Evolutionary conservation across 2,797 vertebrate species (phyloP), one percentile per base, ranked within the genome.

Genomic region (Pangasius djambal): DNA sequence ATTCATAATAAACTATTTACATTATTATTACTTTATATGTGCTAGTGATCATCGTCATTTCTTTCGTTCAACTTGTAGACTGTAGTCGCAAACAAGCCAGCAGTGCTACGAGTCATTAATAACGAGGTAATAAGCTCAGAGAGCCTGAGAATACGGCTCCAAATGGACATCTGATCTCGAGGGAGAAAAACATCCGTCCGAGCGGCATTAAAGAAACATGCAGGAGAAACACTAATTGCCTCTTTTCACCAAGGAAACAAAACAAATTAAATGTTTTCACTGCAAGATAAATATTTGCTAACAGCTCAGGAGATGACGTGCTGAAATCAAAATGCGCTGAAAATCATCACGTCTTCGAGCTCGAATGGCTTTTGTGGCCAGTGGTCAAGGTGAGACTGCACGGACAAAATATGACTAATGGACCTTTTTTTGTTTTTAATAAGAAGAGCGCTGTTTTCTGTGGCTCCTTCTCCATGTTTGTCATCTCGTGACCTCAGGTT

Each of bases 201-300:
- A 87, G 79, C 83, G 63, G 83, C 87, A 92, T 93, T 92, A 93
- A 92, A 92, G 89, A 93, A 92, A 91, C 90, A 92, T 91, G 90
- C 88, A 16, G 61, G 65, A 89, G 90, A 75, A 83, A 91, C 86
- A 59, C 92, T 89, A 92, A 92, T 92, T 91, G 85, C 85, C 87
- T 92, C 89, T 91, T 90, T 81, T 87, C 50, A 57, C 77, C 16
- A n/a, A 67, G 48, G 67, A 86, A 86, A 52, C 20, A 75, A 86
- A 69, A 48, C 28, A 86, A 85, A 82, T 34, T 52, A 82, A 78
- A 72, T 57, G 85, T 40, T 86, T 86, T 86, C 25, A 10, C 37
- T 55, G 44, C 37, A 0, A n/a, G 61, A 69, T 87, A 78, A 86
- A 75, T 65, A 65, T 78, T 31, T 13, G 85, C 72, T 72, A 40